Percentiles rank a stretch among this genome's conserved stretches.
These are phyloP conservation scores for Ciconia boyciana DNA, from an alignment of 2,113 vertebrate species.

Conservation along the genomic window DNA sequence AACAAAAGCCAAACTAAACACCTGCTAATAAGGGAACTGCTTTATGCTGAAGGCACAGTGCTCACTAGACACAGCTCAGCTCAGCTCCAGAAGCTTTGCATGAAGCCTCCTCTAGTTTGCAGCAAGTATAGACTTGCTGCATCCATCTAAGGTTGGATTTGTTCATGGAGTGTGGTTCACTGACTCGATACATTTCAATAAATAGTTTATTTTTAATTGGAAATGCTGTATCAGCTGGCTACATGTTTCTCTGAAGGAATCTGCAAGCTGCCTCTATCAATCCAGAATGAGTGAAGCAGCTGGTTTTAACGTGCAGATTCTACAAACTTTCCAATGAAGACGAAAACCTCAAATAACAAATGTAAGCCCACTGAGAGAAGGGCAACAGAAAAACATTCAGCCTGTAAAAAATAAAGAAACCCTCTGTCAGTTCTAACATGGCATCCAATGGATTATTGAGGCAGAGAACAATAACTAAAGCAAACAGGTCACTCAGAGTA, in stretches of 20 bases:
- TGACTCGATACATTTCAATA: neutral
- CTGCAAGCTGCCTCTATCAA: neutral
- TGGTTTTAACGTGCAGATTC: neutral
- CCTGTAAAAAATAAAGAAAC: neutral
- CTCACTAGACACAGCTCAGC: neutral
- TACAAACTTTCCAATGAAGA: neutral
- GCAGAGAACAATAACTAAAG: neutral
- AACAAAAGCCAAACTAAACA: slow-evolving; percentile 4
- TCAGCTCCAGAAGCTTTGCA: neutral
- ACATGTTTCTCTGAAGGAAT: neutral
- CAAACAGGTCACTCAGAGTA: neutral
- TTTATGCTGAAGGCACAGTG: neutral
- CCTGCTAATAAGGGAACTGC: neutral
- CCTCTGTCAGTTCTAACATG: neutral
- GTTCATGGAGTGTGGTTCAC: neutral
- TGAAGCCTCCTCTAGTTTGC: neutral
- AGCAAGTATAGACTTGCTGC: neutral
- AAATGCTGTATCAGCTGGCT: neutral
- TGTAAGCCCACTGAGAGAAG: neutral
- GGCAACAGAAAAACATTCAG: neutral
- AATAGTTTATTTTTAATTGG: neutral
- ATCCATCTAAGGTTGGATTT: neutral
- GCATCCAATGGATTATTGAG: neutral
- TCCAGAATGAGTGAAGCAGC: neutral
- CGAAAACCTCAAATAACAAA: neutral